These are phyloP conservation scores for Sebastes umbrosus DNA, from an alignment of 2,797 vertebrate species.

Conservation along the genomic window DNA sequence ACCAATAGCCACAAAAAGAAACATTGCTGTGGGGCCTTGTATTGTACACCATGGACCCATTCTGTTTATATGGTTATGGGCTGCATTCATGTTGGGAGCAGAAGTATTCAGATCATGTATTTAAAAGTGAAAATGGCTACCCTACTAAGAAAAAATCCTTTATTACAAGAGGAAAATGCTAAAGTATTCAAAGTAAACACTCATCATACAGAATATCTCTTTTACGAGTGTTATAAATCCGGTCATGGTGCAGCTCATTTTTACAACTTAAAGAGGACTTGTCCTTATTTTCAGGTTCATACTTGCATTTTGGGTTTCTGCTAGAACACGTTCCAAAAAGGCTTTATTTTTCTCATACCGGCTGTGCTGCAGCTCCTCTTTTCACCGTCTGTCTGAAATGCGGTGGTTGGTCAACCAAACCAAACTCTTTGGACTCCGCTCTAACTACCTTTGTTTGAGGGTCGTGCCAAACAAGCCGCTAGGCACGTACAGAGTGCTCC, in stretches of 20 bases:
- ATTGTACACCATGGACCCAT: neutral
- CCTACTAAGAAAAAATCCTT: neutral
- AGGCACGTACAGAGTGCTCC: too few relatives aligned
- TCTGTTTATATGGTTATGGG: neutral
- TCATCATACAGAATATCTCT: neutral
- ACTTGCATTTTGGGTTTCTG: neutral
- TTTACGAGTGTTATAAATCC: neutral
- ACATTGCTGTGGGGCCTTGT: neutral
- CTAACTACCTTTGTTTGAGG: too few relatives aligned
- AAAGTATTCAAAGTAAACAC: neutral
- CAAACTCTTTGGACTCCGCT: too few relatives aligned
- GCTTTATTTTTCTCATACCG: too few relatives aligned
- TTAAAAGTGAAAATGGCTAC: neutral
- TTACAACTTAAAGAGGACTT: neutral
- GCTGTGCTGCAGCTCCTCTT: too few relatives aligned
- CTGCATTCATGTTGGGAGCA: neutral
- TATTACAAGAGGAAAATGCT: neutral
- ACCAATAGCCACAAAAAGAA: neutral
- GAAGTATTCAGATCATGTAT: neutral
- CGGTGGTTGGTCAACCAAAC: too few relatives aligned
- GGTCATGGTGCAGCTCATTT: neutral
- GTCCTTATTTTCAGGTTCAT: neutral
- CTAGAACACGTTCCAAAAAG: neutral
- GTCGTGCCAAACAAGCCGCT: too few relatives aligned
- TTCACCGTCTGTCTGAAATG: too few relatives aligned